Evolutionary conservation across 2,113 vertebrate genomes (phyloP).

Genomic region (Cyprichromis sp.): DNA sequence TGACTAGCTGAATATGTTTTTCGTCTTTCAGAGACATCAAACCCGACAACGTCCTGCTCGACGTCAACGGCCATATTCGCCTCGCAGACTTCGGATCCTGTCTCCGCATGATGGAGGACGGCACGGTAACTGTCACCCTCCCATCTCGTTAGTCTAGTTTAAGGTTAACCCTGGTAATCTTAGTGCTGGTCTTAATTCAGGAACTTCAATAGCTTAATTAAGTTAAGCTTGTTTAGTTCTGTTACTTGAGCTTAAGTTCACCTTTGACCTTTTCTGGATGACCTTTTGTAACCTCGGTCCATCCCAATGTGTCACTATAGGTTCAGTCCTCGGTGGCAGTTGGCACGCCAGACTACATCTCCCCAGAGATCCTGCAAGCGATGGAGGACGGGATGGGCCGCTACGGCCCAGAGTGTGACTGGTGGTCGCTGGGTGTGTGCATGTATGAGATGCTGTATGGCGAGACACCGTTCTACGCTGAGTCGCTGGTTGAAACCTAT

Average conservation of each 20-base stretch:
- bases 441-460: constrained; percentile 97
- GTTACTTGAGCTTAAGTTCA: neutral
- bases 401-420: constrained; percentile 94
- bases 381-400: constrained; percentile 98
- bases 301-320: constrained; percentile 48
- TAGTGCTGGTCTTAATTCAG: neutral
- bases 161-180: neutral
- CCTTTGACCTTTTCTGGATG: neutral
- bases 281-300: neutral
- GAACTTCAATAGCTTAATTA: neutral
- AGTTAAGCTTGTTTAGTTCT: neutral
- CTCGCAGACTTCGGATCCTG: constrained; percentile 97
- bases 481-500: constrained; percentile 93
- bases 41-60: constrained; percentile 93
- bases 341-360: constrained; percentile 96
- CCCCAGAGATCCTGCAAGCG: constrained; percentile 94
- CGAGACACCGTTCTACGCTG: constrained; percentile 93
- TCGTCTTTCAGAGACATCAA: constrained; percentile 85
- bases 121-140: constrained; percentile 76
- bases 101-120: constrained; percentile 92
- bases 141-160: neutral
- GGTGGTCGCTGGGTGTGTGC: constrained; percentile 97
- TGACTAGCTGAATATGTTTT: neutral
- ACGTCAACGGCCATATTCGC: constrained; percentile 93
- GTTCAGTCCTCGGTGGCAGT: constrained; percentile 96